A percentile compares a stretch with the other conserved stretches of the same genome.
Conservation (phyloP, 1,140 invertebrate species). For the Pogonognathellus flavescens region DNA sequence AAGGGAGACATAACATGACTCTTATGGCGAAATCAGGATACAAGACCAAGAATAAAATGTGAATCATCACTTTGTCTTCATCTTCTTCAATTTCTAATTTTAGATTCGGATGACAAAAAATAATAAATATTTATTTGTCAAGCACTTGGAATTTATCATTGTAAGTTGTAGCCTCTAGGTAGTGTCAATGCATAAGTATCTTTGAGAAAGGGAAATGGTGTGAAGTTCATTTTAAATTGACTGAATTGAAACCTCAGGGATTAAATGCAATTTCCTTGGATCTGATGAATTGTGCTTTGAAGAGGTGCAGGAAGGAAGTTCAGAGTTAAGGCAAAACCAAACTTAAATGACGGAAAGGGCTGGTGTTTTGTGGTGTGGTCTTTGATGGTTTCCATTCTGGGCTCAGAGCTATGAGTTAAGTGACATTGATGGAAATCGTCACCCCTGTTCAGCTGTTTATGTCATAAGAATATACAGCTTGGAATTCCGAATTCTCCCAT, state of each 20-base stretch:
- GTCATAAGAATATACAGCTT: constrained; percentile 53
- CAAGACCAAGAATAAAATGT: constrained; percentile 26
- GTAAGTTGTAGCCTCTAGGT: no score
- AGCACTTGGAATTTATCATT: not conserved
- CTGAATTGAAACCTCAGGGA: constrained; percentile 8
- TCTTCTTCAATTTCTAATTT: not conserved
- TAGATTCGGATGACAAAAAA: not conserved
- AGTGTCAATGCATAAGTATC: no score
- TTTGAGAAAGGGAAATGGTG: not conserved
- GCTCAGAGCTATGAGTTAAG: not conserved
- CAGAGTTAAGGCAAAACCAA: not conserved
- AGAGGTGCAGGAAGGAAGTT: constrained; percentile 6
- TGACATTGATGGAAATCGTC: constrained; percentile 57
- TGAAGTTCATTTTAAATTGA: constrained; percentile 6
- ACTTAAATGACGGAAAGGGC: constrained; percentile 8
- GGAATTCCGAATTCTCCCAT: constrained; percentile 5
- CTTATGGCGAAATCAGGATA: not conserved
- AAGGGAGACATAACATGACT: not conserved
- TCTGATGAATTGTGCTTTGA: not conserved
- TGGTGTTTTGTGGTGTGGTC: not conserved
- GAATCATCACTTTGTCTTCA: constrained; percentile 25
- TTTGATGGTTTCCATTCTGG: not conserved
- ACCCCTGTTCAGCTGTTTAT: not conserved
- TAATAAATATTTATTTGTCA: not conserved
- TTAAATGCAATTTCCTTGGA: constrained; percentile 15